These are phyloP conservation scores for Pelodytes ibericus DNA, from an alignment of 2,797 vertebrate species.

Conservation along the genomic window DNA sequence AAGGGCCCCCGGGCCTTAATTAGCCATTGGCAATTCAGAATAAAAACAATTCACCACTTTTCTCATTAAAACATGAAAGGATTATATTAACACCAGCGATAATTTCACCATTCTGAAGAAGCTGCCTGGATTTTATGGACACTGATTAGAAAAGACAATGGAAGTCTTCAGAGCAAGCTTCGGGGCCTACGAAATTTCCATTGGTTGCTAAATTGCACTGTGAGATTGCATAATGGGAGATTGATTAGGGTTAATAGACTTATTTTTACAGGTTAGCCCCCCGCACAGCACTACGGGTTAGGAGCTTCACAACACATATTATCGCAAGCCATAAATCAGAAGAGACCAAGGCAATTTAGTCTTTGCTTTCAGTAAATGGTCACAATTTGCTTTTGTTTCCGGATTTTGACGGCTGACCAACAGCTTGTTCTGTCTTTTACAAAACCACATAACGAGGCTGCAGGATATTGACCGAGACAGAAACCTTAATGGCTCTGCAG, in stretches of 20 bases:
- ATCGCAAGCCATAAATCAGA: constrained; percentile 79
- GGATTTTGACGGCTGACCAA: constrained; percentile 45
- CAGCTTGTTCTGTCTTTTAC: constrained; percentile 24
- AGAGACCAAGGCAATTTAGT: constrained; percentile 59
- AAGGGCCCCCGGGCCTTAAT: constrained; percentile 68
- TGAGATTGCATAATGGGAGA: constrained; percentile 78
- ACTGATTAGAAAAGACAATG: constrained; percentile 74
- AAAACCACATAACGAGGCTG: not conserved
- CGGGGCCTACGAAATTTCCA: constrained; percentile 63
- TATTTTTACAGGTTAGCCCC: constrained; percentile 77
- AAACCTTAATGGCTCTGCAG: constrained; percentile 15
- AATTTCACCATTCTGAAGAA: constrained; percentile 57
- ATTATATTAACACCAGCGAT: constrained; percentile 56
- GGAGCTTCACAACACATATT: constrained; percentile 64
- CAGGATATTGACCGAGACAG: constrained; percentile 14
- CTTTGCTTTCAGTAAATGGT: constrained; percentile 60
- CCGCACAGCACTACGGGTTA: constrained; percentile 70
- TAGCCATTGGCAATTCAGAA: constrained; percentile 66
- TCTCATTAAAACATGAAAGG: constrained; percentile 76
- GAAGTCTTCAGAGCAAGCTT: constrained; percentile 67
- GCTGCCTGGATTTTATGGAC: constrained; percentile 56
- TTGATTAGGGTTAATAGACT: constrained; percentile 85
- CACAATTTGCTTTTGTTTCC: constrained; percentile 75
- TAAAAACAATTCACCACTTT: constrained; percentile 74
- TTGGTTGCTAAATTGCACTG: constrained; percentile 68